Base-by-base conservation (phyloP, 1,140 invertebrate genomes). In the Vanessa atalanta region DNA sequence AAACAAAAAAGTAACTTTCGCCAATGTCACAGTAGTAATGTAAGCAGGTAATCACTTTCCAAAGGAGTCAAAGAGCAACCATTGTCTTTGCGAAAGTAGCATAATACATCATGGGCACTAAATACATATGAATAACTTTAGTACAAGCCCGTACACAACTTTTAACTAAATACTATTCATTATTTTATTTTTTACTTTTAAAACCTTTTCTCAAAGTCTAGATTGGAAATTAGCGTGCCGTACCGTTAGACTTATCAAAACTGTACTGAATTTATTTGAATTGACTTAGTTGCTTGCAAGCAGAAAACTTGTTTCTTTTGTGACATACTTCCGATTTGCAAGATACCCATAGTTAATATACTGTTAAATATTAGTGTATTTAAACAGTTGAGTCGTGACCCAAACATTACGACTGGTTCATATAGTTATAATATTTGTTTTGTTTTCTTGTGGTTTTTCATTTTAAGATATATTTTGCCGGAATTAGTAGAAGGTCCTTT, bases 1-100 rank as follows among this genome's bases (percentile, higher is more conserved):
- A 83, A 78, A 85, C 78, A 85, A 87, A 84, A 82, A 81, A 79
- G 67, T 74, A 72, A 88, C 89, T 90, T 90, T 91, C 86, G 84
- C 87, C 77, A 72, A 78, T 84, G 79, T 86, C 78, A 83, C 80
- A 75, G 48, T n/a, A 16, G 79, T 83, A 82, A 81, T 83, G 83
- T 84, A 83, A 64, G 81, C 77, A 81, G 79, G 9, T 43, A 82
- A 85, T 80, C 79, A 83, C 87, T 90, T 88, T 89, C 83, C 83
- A 87, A 78, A 77, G 86, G 83, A 85, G 86, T 85, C 83, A 77
- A 73, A 79, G 77, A 68, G 65, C 75, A 78, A 66, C 76, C 81
- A 89, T 90, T 91, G 88, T 91, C 87, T 83, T 77, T 82, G 82
- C 84, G 84, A 90, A 88, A 90, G 86, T 80, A 79, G 82, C 83